Conservation (phyloP, 2,113 vertebrate species). For the Larimichthys crocea region DNA sequence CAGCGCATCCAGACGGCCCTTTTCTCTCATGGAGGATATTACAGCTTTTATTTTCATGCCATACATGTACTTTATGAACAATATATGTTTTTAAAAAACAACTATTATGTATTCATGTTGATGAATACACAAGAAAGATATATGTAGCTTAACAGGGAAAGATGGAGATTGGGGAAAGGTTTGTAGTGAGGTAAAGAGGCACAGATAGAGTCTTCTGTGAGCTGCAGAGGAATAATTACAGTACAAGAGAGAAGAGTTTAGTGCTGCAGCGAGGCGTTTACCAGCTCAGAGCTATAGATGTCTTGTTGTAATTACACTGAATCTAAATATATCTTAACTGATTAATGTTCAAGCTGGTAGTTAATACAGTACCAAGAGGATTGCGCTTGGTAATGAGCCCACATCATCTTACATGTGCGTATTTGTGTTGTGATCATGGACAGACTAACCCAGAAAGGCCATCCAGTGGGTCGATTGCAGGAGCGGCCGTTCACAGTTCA, state of each 20-base stretch:
- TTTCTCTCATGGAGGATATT: background rate
- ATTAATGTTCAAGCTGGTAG: background rate
- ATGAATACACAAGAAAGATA: background rate
- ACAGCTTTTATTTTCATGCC: background rate
- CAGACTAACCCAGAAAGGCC: slow-evolving; percentile 28
- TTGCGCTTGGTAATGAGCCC: background rate
- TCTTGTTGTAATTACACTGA: background rate
- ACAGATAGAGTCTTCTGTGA: slow-evolving; percentile 19
- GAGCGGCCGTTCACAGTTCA: slow-evolving; percentile 63
- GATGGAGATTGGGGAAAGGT: background rate
- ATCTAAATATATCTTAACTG: background rate
- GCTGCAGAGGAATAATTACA: background rate
- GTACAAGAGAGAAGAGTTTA: background rate
- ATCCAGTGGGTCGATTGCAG: slow-evolving; percentile 27
- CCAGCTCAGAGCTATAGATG: background rate
- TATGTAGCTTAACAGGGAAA: background rate
- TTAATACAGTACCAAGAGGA: background rate
- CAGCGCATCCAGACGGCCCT: background rate
- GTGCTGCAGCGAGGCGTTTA: background rate
- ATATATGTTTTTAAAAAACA: background rate
- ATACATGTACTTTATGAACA: background rate
- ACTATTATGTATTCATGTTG: background rate
- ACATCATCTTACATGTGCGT: slow-evolving; percentile 33
- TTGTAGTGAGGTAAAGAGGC: background rate
- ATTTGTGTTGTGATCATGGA: slow-evolving; percentile 26